Evolutionary conservation across 1,140 invertebrate species (phyloP).

Genomic region (Brachionus paranguensis): DNA sequence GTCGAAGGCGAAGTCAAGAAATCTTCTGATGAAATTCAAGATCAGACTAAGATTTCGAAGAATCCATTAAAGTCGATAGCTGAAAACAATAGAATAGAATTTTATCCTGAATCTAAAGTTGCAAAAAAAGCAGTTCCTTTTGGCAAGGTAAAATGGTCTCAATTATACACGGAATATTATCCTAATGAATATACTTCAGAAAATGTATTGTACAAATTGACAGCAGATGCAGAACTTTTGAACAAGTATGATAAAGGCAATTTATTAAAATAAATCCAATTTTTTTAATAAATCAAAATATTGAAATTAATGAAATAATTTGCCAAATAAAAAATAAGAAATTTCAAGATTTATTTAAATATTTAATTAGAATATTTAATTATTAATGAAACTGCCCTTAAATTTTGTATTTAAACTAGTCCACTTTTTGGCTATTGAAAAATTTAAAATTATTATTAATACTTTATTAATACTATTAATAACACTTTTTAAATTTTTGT

Average conservation of each 20-base stretch:
- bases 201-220: neutral
- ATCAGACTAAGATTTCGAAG: neutral
- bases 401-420: too few species aligned
- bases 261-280: too few species aligned
- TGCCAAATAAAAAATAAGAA: too few species aligned
- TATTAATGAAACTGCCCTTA: too few species aligned
- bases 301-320: too few species aligned
- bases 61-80: neutral
- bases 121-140: neutral
- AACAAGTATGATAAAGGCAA: neutral
- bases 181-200: neutral
- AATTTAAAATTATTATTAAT: too few species aligned
- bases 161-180: neutral
- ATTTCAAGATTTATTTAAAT: too few species aligned
- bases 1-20: neutral
- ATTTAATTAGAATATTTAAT: too few species aligned
- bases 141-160: neutral
- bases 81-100: neutral
- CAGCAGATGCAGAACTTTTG: neutral
- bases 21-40: neutral
- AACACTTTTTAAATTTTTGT: too few species aligned
- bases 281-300: too few species aligned
- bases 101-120: neutral
- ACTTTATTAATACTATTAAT: too few species aligned
- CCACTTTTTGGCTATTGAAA: too few species aligned